Evolutionary conservation across 2,797 vertebrate genomes (phyloP), one percentile per base, ranked within the genome.

Genomic region (Echeneis naucrates): DNA sequence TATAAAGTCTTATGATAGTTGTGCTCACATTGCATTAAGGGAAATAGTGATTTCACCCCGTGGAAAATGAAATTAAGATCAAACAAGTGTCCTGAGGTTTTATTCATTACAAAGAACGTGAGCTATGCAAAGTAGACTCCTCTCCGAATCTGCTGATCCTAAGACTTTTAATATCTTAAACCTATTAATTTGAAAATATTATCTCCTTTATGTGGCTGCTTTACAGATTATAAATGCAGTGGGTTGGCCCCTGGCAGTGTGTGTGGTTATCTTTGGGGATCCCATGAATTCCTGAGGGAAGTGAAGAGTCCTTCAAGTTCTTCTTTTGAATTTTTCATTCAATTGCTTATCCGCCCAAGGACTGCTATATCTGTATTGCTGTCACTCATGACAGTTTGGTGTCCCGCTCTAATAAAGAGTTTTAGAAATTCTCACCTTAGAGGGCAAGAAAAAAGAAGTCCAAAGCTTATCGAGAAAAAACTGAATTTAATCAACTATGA

Each of bases 261-360:
- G 58, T 38, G 61, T 32, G 57, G 54, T 12, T 58, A 44, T 78
- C 58, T 62, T 32, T 24, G 26, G 51, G 76, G 69, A 67, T 64
- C 50, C 30, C 24, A 64, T 21, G 19, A 59, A 52, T 42, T 53
- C 48, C 11, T 17, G 13, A 13, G 72, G 74, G 48, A 77, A 65
- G 27, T 6, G 7, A 60, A 16, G 38, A 63, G 53, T 48, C 50
- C 56, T 72, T 61, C 32, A 48, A 42, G 42, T 47, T 60, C 27
- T 24, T 65, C 67, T 78, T 76, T 73, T 74, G 3, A 73, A 75
- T 68, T 77, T 78, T 78, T 80, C 62, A 63, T 78, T 52, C 0
- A 44, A 26, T 66, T 79, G 24, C 63, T 75, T 75, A 50, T 69
- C 35, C 48, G 72, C 63, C 54, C 38, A 67, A 17, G 53, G 30